Conservation (phyloP, 2,113 vertebrate species). For the Phylloscopus trochiloides region DNA sequence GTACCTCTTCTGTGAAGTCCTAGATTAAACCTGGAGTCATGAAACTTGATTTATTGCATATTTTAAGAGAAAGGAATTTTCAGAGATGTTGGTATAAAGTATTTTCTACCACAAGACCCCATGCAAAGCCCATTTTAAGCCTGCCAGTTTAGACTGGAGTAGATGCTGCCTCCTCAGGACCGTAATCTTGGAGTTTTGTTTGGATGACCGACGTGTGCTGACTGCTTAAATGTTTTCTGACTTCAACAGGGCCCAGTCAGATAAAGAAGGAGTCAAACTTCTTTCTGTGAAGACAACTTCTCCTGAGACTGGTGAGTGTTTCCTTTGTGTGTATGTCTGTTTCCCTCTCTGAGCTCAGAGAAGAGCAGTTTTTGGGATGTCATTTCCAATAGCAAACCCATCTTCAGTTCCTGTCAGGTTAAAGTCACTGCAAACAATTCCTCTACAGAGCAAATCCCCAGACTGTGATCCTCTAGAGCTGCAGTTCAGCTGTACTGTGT, state of each 20-base stretch:
- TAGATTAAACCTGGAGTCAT: neutral
- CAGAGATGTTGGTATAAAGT: neutral
- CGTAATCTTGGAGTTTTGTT: neutral
- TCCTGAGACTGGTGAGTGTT: slow-evolving; percentile 73
- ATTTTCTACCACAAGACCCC: neutral
- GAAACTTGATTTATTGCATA: neutral
- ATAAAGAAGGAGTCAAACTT: slow-evolving; percentile 81
- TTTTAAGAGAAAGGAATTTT: neutral
- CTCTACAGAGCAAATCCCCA: neutral
- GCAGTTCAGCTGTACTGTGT: neutral
- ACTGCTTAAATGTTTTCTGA: neutral
- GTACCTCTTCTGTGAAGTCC: neutral
- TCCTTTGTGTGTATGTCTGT: neutral
- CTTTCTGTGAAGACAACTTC: slow-evolving; percentile 80
- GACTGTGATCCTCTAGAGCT: neutral
- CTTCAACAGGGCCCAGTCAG: slow-evolving; percentile 68
- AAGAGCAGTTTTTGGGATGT: neutral
- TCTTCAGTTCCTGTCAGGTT: neutral
- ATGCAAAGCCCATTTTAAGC: neutral
- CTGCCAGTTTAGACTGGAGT: neutral
- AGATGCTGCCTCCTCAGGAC: neutral
- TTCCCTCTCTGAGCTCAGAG: neutral
- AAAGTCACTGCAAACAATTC: neutral
- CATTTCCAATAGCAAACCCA: neutral
- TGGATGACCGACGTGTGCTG: neutral